These are phyloP conservation scores for Polypedilum pembai DNA, from an alignment of 1,140 invertebrate genomes.

Conservation along the genomic window DNA sequence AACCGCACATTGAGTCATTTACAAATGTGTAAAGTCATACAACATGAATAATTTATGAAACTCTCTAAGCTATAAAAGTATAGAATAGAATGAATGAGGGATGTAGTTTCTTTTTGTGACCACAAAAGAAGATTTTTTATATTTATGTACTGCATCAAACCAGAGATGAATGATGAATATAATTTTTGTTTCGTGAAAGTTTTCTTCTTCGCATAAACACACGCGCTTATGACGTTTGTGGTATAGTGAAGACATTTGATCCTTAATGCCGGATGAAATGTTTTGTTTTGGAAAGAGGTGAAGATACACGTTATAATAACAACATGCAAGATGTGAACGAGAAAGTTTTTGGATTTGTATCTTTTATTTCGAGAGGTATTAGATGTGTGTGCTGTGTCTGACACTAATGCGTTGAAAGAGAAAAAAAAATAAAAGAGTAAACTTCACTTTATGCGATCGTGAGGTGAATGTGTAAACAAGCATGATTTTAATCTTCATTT, in stretches of 20 bases:
- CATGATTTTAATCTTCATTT: too few species aligned
- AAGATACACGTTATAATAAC: too few species aligned
- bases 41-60: slow-evolving; percentile 14
- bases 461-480: too few species aligned
- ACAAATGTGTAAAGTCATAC: slow-evolving; percentile 18
- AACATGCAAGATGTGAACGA: too few species aligned
- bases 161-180: not conserved
- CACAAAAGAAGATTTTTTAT: not conserved
- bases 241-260: slow-evolving; percentile 6
- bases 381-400: too few species aligned
- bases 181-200: not conserved
- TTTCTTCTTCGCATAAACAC: not conserved
- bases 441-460: too few species aligned
- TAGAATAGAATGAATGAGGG: not conserved
- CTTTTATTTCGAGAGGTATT: too few species aligned
- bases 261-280: not conserved
- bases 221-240: not conserved
- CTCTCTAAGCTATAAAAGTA: not conserved
- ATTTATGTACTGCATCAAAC: not conserved
- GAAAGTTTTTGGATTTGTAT: too few species aligned
- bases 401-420: too few species aligned
- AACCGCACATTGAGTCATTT: not conserved
- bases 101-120: not conserved
- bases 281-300: not conserved
- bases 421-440: too few species aligned